A percentile compares a stretch with the other conserved stretches of the same genome.
Conservation (phyloP, 2,888 invertebrate species). For the Arctia plantaginis region DNA sequence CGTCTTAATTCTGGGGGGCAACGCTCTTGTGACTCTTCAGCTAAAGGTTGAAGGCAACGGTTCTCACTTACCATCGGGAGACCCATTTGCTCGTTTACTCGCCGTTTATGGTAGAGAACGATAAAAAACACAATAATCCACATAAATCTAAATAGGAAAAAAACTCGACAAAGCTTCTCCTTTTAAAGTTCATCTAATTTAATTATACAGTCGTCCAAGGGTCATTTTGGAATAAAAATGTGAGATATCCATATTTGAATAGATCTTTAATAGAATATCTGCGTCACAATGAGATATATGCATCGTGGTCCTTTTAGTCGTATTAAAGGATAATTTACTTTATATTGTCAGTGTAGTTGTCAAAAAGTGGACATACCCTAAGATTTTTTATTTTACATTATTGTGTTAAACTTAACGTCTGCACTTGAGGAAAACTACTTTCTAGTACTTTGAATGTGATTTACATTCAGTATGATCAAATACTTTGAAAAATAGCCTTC, state of each 20-base stretch:
- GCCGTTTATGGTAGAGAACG: not conserved
- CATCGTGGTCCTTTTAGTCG: slow-evolving; percentile 47
- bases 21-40: too few relatives aligned
- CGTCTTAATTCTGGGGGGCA: not conserved
- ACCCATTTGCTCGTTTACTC: not conserved
- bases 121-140: not conserved
- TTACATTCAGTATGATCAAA: too few relatives aligned
- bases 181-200: slow-evolving; percentile 40
- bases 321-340: slow-evolving; percentile 76
- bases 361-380: slow-evolving; percentile 36
- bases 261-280: slow-evolving; percentile 45
- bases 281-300: slow-evolving; percentile 41
- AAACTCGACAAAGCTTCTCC: slow-evolving; percentile 8
- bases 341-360: slow-evolving; percentile 70
- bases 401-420: not conserved
- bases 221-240: slow-evolving; percentile 33
- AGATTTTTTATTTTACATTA: not conserved
- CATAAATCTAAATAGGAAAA: not conserved
- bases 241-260: slow-evolving; percentile 47
- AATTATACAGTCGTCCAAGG: slow-evolving; percentile 47
- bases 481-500: too few relatives aligned
- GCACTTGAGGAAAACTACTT: not conserved
- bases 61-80: too few relatives aligned
- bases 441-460: not conserved
- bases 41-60: too few relatives aligned